Percentiles rank a stretch among this genome's conserved stretches.
Evolutionary conservation across 2,888 invertebrate genomes (phyloP).

Genomic region (Phoenoteleia sp.): DNA sequence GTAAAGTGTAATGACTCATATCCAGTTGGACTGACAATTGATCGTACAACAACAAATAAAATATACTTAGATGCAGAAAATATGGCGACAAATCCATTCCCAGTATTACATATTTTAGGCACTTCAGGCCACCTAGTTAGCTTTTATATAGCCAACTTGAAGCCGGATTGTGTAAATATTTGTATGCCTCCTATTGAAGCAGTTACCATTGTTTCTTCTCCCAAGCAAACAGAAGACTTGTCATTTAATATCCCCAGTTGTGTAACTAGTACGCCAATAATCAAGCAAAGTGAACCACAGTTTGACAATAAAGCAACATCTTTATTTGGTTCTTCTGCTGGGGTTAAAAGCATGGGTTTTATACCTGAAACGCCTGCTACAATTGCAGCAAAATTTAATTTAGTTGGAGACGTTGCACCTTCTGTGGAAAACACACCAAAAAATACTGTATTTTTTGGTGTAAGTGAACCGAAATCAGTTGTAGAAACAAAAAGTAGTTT

Average conservation of each 20-base stretch:
- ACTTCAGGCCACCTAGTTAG: slow-evolving; percentile 89
- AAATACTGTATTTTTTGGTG: neutral
- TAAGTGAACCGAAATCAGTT: slow-evolving; percentile 3
- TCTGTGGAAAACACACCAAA: neutral
- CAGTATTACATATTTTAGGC: slow-evolving; percentile 93
- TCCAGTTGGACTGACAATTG: slow-evolving; percentile 93
- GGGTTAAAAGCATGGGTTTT: neutral
- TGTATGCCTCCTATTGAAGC: slow-evolving; percentile 88
- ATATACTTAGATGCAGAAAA: slow-evolving; percentile 91
- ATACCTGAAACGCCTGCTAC: neutral
- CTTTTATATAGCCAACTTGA: slow-evolving; percentile 92
- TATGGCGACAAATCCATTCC: slow-evolving; percentile 90
- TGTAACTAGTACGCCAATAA: slow-evolving; percentile 81
- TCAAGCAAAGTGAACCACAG: slow-evolving; percentile 73
- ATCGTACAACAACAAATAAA: slow-evolving; percentile 90
- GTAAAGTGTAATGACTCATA: slow-evolving; percentile 91
- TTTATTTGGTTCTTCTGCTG: slow-evolving; percentile 74
- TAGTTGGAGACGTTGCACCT: neutral
- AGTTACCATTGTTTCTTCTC: slow-evolving; percentile 67
- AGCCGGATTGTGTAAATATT: slow-evolving; percentile 88
- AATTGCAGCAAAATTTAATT: slow-evolving; percentile 1
- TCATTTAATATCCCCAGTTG: slow-evolving; percentile 77
- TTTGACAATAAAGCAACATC: slow-evolving; percentile 73
- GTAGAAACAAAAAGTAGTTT: neutral
- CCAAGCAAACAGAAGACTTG: slow-evolving; percentile 75